These are phyloP conservation scores for Eristalis arbustorum DNA, from an alignment of 2,888 invertebrate genomes.

Conservation along the genomic window DNA sequence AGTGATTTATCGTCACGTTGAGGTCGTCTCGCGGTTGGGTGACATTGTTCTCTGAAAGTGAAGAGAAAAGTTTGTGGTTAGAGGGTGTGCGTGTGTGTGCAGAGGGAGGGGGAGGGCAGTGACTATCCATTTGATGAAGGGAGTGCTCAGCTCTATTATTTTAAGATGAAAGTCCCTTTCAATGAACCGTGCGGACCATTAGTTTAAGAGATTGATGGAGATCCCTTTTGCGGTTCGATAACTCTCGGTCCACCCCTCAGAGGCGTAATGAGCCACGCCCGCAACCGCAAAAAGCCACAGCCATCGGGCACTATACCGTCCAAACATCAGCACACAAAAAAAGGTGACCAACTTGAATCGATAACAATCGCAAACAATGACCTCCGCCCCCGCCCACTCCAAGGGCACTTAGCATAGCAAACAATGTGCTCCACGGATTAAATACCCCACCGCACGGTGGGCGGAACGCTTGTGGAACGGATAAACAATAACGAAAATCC, in stretches of 20 bases:
- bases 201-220: not conserved
- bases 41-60: constrained; percentile 56
- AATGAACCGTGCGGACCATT: not conserved
- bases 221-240: not conserved
- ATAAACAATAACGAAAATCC: not conserved
- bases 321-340: not conserved
- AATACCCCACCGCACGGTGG: not conserved
- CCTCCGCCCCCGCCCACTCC: not conserved
- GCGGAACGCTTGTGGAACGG: not conserved
- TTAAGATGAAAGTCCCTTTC: not conserved
- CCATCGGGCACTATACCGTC: not conserved
- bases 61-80: not conserved
- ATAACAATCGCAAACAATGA: not conserved
- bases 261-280: not conserved
- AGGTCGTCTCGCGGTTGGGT: not conserved
- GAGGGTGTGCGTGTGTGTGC: not conserved
- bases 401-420: not conserved
- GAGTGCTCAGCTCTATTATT: not conserved
- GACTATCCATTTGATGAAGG: too few relatives aligned
- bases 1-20: constrained; percentile 46
- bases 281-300: not conserved
- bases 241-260: not conserved
- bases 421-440: not conserved
- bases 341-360: not conserved
- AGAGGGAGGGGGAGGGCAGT: not conserved